phyloP scores from a whole-genome alignment of 2,888 invertebrate genomes.

The Thecocarcelia acutangulata region DNA sequence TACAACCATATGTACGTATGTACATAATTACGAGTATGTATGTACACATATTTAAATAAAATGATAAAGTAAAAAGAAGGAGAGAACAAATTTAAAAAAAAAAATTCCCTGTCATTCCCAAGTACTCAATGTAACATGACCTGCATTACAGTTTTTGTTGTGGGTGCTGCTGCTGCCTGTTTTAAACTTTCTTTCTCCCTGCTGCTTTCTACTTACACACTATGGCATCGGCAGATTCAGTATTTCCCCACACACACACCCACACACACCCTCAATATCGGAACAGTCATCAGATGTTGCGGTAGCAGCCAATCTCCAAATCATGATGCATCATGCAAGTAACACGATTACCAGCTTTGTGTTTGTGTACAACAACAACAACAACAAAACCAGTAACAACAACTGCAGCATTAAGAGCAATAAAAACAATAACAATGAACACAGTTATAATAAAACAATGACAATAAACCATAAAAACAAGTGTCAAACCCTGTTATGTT shows the following conservation, averaged over 20 bases:
- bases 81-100: conserved; percentile 33
- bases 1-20: no score
- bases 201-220: conserved; percentile 55
- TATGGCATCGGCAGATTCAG: conserved; percentile 33
- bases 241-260: conserved; percentile 14
- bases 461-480: conserved; percentile 58
- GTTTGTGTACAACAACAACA: conserved; percentile 10
- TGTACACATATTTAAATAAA: neutral
- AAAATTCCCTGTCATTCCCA: conserved; percentile 45
- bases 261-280: conserved; percentile 4
- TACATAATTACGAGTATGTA: neutral
- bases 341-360: conserved; percentile 52
- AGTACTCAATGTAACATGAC: conserved; percentile 63
- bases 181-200: conserved; percentile 6
- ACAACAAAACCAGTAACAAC: no score
- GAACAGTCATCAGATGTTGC: conserved; percentile 58
- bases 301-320: conserved; percentile 58
- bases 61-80: conserved; percentile 4
- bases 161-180: conserved; percentile 31
- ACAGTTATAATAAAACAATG: conserved; percentile 22
- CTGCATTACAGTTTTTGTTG: conserved; percentile 61
- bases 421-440: conserved; percentile 6
- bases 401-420: neutral
- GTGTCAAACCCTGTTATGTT: conserved; percentile 50
- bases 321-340: conserved; percentile 45